Evolutionary conservation across 2,113 vertebrate species (phyloP), one percentile per base, ranked within the genome.

Genomic region (Microtus montanus): DNA sequence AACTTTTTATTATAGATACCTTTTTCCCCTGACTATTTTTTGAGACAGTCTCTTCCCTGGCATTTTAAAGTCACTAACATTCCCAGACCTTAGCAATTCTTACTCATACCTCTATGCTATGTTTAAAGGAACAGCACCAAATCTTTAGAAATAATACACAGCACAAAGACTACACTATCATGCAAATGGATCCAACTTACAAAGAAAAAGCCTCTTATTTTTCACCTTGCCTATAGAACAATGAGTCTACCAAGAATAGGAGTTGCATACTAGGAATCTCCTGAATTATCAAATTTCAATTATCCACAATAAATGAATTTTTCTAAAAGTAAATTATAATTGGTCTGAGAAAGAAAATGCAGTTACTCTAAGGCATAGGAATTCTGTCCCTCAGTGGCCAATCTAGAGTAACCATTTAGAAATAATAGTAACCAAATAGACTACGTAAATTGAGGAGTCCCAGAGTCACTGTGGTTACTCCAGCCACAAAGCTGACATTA

Each of bases 221-320:
- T 94, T 92, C 95, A 96, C 93, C 94, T 44, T 93, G 93, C 47
- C 93, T 94, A 85, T 17, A 33, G 80, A 96, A 91, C 61, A 92
- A 93, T 68, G 41, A 94, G 54, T 66, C 92, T 94, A 90, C 64
- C 22, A 80, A 30, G 47, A 68, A 85, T 10, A 68, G 71, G 24
- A 90, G n/a, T 52, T 89, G 90, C 26, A 95, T 8, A 79, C 52
- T 92, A 91, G n/a, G 58, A 30, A 94, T 71, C 54, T 92, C 77
- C 80, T 83, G 14, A n/a, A 97, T 73, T 96, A 96, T 88, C 89
- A 84, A 92, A 96, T 95, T 92, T 94, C 54, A 93, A 93, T 94
- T 90, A 93, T 78, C 75, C 11, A 79, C 66, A 89, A 71, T 75
- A 95, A 96, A 54, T 79, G 28, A 89, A 87, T 88, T 73, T 96